These are phyloP conservation scores for Drosophila nigromelanica DNA, from an alignment of 1,140 invertebrate genomes.

Conservation along the genomic window DNA sequence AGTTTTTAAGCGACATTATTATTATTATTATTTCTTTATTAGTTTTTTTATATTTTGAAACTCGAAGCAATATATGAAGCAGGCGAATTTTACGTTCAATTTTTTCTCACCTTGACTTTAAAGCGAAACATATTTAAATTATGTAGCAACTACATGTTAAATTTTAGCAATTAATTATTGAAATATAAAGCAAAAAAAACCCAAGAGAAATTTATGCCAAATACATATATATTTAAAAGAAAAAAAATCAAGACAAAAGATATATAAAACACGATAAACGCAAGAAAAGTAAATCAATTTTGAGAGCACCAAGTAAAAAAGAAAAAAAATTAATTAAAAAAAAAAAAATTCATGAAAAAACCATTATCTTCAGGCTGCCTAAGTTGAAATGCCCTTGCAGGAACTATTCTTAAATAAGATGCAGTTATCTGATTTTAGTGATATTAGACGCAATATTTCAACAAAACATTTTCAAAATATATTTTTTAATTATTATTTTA, in stretches of 20 bases:
- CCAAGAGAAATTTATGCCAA: background rate
- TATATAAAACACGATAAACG: background rate
- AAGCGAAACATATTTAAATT: slow-evolving; percentile 71
- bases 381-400: background rate
- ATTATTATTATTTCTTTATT: slow-evolving; percentile 10
- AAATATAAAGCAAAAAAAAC: slow-evolving; percentile 5
- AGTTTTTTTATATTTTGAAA: slow-evolving; percentile 12
- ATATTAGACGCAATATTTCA: no score
- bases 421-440: background rate
- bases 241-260: slow-evolving; percentile 3
- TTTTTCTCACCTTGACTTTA: slow-evolving; percentile 10
- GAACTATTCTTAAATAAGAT: background rate
- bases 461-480: no score
- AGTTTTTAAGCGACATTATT: slow-evolving; percentile 18
- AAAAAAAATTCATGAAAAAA: slow-evolving; percentile 1
- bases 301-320: slow-evolving; percentile 60
- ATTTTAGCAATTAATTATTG: slow-evolving; percentile 70
- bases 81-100: slow-evolving; percentile 19
- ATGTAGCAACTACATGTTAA: slow-evolving; percentile 81
- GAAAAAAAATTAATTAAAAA: background rate
- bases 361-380: background rate
- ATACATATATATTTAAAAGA: slow-evolving; percentile 19
- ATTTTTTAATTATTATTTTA: no score
- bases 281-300: slow-evolving; percentile 46
- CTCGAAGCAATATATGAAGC: slow-evolving; percentile 49